Percentiles rank a stretch among this genome's conserved stretches.
phyloP scores from a whole-genome alignment of 2,888 invertebrate species.

The Eubasilissa splendida region DNA sequence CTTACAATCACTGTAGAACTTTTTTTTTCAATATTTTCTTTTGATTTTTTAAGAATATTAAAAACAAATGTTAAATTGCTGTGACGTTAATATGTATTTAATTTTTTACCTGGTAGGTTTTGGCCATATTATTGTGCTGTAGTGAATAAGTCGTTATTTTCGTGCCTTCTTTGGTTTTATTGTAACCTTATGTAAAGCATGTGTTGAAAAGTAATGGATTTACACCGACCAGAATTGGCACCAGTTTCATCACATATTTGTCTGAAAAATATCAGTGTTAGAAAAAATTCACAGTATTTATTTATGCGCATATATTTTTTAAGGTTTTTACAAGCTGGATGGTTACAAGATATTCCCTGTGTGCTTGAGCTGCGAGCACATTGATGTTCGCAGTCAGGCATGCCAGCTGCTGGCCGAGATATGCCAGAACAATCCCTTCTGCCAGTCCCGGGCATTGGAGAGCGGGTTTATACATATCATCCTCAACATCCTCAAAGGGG shows the following conservation, averaged over 20 bases:
- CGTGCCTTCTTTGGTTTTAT: not conserved
- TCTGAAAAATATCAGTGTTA: not conserved
- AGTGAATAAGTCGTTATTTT: not conserved
- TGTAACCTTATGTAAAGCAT: no score
- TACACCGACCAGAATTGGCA: no score
- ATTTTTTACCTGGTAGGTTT: no score
- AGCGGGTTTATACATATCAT: slow-evolving; percentile 77
- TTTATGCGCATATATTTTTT: slow-evolving; percentile 21
- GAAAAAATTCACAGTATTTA: not conserved
- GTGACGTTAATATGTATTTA: no score
- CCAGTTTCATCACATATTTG: no score
- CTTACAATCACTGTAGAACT: no score
- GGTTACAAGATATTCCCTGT: slow-evolving; percentile 83
- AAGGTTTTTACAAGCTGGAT: slow-evolving; percentile 89
- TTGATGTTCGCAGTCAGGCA: slow-evolving; percentile 75
- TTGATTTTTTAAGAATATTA: no score
- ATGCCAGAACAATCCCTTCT: slow-evolving; percentile 89
- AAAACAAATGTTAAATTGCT: no score
- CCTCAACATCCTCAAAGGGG: slow-evolving; percentile 73
- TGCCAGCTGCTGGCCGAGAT: slow-evolving; percentile 83
- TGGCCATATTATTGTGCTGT: not conserved
- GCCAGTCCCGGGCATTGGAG: slow-evolving; percentile 81
- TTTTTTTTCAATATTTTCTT: no score
- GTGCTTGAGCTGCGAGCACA: slow-evolving; percentile 76
- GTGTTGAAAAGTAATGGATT: no score